Base-by-base conservation (phyloP, 1,140 invertebrate genomes). In the Zaprionus lachaisei region DNA sequence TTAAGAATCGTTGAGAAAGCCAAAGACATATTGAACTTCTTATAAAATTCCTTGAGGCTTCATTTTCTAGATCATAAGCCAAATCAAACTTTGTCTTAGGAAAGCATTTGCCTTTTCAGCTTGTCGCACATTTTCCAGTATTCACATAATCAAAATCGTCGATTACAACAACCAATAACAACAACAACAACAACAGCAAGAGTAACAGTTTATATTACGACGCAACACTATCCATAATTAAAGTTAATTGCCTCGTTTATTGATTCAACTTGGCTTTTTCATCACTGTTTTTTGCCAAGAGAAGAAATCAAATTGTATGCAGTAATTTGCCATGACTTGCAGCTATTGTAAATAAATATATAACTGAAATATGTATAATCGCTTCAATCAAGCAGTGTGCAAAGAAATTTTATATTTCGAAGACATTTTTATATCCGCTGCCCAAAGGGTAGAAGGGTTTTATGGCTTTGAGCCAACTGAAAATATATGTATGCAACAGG, bases 221-320 rank as follows among this genome's bases (percentile, higher is more conserved):
- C 68, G 83, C 70, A 76, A 82, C 83, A 54, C 68, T 41, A 67
- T 68, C 26, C 47, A 82, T 85, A 79, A 85, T 86, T 82, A 85
- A 51, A 54, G 66, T 63, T 76, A 79, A 82, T 82, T 82, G 61
- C 34, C 49, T 38, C 62, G 26, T 76, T 85, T 72, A 79, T 84
- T 79, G 74, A 81, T 77, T 57, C 58, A 64, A 58, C n/a, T 38
- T 61, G 28, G 31, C 51, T 44, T 65, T 26, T 54, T 58, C 20
- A 26, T 56, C 58, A 38, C 54, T 63, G 63, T 61, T 63, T 54
- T 84, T 55, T 55, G 66, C 41, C 28, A 47, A 44, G 2, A 26
- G 58, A 74, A 68, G 60, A 47, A 57, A 54, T 55, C 55, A 47
- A 51, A 68, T 55, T 38, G 41, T 64, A 44, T 49, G 24, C 55